phyloP scores from a whole-genome alignment of 2,888 invertebrate species.

The Orthosia gracilis region DNA sequence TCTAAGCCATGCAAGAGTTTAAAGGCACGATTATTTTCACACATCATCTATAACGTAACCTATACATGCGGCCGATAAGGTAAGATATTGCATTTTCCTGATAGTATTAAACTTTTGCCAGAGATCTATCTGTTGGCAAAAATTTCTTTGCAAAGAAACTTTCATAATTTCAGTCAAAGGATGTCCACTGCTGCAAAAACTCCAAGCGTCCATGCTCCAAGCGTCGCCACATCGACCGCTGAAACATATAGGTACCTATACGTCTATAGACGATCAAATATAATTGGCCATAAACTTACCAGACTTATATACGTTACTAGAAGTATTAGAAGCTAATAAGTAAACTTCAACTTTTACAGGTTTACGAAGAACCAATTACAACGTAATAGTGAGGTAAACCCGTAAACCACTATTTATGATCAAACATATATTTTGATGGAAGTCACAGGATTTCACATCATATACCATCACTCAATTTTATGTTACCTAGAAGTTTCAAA shows the following conservation, averaged over 20 bases:
- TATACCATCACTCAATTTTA: slow-evolving; percentile 26
- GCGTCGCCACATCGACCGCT: too few relatives aligned
- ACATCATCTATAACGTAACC: too few relatives aligned
- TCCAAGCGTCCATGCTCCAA: too few relatives aligned
- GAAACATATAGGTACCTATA: too few relatives aligned
- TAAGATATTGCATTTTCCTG: neutral
- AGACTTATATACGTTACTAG: neutral
- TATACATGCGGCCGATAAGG: neutral
- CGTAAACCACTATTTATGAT: slow-evolving; percentile 40
- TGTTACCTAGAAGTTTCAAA: slow-evolving; percentile 19
- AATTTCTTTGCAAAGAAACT: too few relatives aligned
- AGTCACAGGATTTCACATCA: slow-evolving; percentile 29
- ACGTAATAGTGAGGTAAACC: slow-evolving; percentile 35
- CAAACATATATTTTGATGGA: slow-evolving; percentile 15
- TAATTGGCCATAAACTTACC: neutral
- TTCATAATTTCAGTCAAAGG: too few relatives aligned
- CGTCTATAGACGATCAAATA: neutral
- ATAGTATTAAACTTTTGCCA: neutral
- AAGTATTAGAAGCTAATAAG: neutral
- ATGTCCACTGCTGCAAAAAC: too few relatives aligned
- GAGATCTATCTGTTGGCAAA: neutral
- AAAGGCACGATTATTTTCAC: neutral
- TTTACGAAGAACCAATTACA: slow-evolving; percentile 5
- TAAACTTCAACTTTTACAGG: neutral
- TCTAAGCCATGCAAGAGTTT: neutral